Base-by-base conservation (phyloP, 1,140 invertebrate species). In the Papilio xuthus region DNA sequence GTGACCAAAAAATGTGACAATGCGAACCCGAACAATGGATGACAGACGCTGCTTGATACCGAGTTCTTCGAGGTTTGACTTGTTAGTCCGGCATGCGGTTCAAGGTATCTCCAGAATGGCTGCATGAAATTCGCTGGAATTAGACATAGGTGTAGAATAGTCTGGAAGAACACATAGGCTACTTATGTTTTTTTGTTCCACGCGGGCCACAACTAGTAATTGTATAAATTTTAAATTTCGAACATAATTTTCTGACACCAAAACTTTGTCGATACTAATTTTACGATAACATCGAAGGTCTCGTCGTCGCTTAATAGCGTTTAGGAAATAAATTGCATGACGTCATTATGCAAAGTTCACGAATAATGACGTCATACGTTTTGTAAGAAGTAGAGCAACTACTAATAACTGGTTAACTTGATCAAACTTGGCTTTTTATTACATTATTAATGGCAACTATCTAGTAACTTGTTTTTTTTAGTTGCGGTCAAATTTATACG, bases 311-410 rank as follows among this genome's bases (percentile, higher is more conserved):
- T 12, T 67, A 28, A 23, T 60, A 32, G 23, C 26, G 60, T 28
- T 28, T 23, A 67, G 23, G 60, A 67, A 15, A 67, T 67, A 67
- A 67, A 28, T 67, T 67, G 60, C 26, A 28, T 67, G 60, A 67
- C 60, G 60, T 67, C 60, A 67, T 67, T 67, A 67, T 67, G 26
- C 60, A 67, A 67, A 67, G 60, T 67, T 67, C 60, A 28, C 12
- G 60, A 28, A 67, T 67, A 67, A 67, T 67, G 26, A 67, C 60
- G 60, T 67, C 60, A 67, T 18, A 60, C 26, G 20, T 60, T 32
- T 32, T 28, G 10, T 67, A 60, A 60, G 56, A 56, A 56, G n/a
- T 67, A 32, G 60, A 67, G 26, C 60, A 67, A 23, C 20, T 26
- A 7, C 47, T 60, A 67, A 28, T 67, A 15, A 67, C 60, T 67